A percentile compares a stretch with the other conserved stretches of the same genome.
Evolutionary conservation across 2,888 invertebrate genomes (phyloP).

Genomic region (Lasioglossum marginatum): DNA sequence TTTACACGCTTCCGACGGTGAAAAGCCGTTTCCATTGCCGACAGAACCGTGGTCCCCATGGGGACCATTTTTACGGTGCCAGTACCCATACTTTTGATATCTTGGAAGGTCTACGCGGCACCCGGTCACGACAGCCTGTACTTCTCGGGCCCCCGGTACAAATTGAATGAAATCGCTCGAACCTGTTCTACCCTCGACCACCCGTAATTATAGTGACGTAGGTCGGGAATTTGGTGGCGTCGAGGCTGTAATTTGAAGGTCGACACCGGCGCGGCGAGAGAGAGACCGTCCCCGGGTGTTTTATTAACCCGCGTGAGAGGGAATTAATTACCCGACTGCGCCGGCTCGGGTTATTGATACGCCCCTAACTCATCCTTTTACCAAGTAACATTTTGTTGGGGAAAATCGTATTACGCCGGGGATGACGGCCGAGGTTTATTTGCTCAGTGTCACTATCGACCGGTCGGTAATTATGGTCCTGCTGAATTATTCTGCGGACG

Average conservation of each 20-base stretch:
- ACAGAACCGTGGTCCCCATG: background rate
- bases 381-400: background rate
- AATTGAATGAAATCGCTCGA: slow-evolving; percentile 19
- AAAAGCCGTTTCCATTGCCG: background rate
- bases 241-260: slow-evolving; percentile 48
- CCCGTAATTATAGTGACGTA: slow-evolving; percentile 71
- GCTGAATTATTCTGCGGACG: background rate
- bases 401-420: background rate
- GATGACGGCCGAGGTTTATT: background rate
- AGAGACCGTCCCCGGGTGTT: background rate
- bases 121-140: background rate
- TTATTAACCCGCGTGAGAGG: background rate
- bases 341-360: background rate
- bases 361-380: background rate
- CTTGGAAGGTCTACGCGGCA: background rate
- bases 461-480: background rate
- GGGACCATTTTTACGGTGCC: background rate
- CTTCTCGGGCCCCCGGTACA: background rate
- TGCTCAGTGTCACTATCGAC: background rate
- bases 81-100: background rate
- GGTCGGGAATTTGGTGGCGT: slow-evolving; percentile 63
- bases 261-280: background rate
- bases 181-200: slow-evolving; percentile 50
- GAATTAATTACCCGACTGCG: slow-evolving; percentile 4
- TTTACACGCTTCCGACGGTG: background rate